phyloP scores from a whole-genome alignment of 1,140 invertebrate genomes.

The Nasonia vitripennis region DNA sequence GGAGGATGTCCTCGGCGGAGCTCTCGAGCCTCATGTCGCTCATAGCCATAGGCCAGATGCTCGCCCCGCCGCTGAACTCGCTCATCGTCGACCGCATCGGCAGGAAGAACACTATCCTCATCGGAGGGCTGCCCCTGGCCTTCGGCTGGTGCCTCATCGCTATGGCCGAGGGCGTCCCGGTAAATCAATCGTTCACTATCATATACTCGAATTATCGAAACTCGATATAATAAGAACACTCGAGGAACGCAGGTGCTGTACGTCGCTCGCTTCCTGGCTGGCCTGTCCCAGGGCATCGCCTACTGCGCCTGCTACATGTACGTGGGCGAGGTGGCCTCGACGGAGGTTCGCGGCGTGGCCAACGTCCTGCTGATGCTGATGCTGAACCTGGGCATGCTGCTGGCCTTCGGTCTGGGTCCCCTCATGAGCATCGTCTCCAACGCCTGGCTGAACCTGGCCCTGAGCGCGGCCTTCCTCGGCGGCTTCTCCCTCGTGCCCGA shows the following conservation, averaged over 20 bases:
- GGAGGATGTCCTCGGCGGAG: constrained; percentile 58
- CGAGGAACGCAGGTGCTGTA: constrained; percentile 50
- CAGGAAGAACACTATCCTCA: constrained; percentile 78
- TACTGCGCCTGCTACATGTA: constrained; percentile 80
- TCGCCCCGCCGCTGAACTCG: constrained; percentile 66
- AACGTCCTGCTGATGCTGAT: constrained; percentile 78
- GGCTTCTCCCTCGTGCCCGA: constrained; percentile 73
- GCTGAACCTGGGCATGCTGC: constrained; percentile 73
- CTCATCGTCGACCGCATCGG: constrained; percentile 76
- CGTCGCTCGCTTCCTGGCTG: constrained; percentile 75
- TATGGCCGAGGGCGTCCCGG: constrained; percentile 72
- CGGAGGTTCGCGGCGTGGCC: constrained; percentile 79
- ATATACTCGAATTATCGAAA: no score
- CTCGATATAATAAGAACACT: no score
- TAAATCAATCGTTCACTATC: no score
- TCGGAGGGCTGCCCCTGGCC: constrained; percentile 77
- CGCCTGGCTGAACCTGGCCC: constrained; percentile 59
- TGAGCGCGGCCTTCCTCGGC: constrained; percentile 66
- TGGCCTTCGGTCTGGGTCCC: constrained; percentile 69
- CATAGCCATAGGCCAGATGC: constrained; percentile 69
- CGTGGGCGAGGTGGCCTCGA: constrained; percentile 79
- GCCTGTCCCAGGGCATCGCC: constrained; percentile 79
- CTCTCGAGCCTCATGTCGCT: constrained; percentile 72
- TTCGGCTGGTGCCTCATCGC: constrained; percentile 79
- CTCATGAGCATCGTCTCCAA: constrained; percentile 51